phyloP scores from a whole-genome alignment of 2,797 vertebrate genomes.

The Cyprinella venusta region DNA sequence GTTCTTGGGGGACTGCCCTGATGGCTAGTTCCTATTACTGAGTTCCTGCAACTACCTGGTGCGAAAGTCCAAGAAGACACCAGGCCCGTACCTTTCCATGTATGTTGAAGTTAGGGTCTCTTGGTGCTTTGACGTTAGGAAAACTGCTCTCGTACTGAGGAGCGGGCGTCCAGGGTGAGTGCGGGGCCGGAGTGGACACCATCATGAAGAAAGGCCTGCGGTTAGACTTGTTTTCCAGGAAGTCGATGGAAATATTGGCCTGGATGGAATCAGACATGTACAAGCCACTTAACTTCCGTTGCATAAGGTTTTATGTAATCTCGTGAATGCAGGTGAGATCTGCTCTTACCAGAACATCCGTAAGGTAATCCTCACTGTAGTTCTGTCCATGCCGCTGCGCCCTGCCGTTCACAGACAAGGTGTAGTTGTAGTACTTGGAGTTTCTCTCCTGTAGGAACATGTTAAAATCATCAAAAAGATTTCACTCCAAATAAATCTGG shows the following conservation, averaged over 20 bases:
- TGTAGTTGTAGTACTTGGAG: constrained; percentile 98
- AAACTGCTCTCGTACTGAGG: constrained; percentile 90
- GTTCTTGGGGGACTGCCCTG: background rate
- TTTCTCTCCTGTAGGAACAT: constrained; percentile 86
- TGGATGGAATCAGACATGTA: constrained; percentile 63
- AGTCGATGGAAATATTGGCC: constrained; percentile 94
- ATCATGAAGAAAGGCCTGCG: constrained; percentile 97
- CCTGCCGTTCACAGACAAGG: constrained; percentile 92
- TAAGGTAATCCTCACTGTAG: constrained; percentile 94
- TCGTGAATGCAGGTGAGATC: background rate
- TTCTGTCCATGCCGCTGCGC: constrained; percentile 86
- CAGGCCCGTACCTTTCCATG: constrained; percentile 85
- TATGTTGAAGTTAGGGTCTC: constrained; percentile 92
- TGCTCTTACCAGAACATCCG: constrained; percentile 90
- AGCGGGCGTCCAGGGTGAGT: constrained; percentile 94
- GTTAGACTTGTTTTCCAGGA: constrained; percentile 91
- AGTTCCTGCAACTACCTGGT: background rate
- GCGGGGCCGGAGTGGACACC: constrained; percentile 94
- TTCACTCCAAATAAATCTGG: background rate
- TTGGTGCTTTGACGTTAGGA: constrained; percentile 84
- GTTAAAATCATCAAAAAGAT: background rate
- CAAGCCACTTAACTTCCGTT: background rate
- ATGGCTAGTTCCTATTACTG: background rate
- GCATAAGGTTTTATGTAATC: background rate
- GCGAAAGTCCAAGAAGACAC: background rate